phyloP scores from a whole-genome alignment of 2,797 vertebrate genomes.

The Girardinus metallicus region DNA sequence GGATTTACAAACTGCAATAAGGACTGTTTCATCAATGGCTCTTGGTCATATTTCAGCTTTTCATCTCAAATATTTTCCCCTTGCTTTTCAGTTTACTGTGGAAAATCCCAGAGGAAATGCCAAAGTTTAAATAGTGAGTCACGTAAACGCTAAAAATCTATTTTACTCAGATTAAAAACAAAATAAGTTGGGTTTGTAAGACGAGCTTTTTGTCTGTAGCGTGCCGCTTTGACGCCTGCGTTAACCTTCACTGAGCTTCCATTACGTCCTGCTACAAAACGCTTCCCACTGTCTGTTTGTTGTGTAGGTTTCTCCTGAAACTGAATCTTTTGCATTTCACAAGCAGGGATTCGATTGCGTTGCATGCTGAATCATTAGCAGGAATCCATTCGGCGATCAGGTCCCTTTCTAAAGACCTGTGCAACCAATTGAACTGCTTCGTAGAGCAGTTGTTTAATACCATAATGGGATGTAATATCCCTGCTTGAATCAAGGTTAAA shows the following conservation, averaged over 20 bases:
- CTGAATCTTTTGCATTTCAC: slow-evolving; percentile 27
- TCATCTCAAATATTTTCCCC: not conserved
- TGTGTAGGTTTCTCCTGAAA: slow-evolving; percentile 26
- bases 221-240: not conserved
- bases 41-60: slow-evolving; percentile 40
- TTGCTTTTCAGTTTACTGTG: not conserved
- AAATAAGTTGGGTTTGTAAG: slow-evolving; percentile 14
- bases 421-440: not conserved
- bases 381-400: slow-evolving; percentile 18
- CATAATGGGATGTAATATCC: slow-evolving; percentile 22
- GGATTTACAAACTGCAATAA: slow-evolving; percentile 45
- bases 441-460: not conserved
- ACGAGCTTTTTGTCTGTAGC: not conserved
- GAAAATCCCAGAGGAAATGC: not conserved
- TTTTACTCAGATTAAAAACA: not conserved
- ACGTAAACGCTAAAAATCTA: not conserved
- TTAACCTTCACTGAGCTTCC: slow-evolving; percentile 1
- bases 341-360: slow-evolving; percentile 25
- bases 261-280: slow-evolving; percentile 15
- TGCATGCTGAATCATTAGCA: slow-evolving; percentile 46
- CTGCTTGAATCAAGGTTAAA: slow-evolving; percentile 47
- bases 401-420: slow-evolving; percentile 3
- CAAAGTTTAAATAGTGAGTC: not conserved
- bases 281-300: slow-evolving; percentile 26
- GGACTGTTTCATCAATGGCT: slow-evolving; percentile 26